Evolutionary conservation across 2,113 vertebrate species (phyloP), one percentile per base, ranked within the genome.

Genomic region (Perca flavescens): DNA sequence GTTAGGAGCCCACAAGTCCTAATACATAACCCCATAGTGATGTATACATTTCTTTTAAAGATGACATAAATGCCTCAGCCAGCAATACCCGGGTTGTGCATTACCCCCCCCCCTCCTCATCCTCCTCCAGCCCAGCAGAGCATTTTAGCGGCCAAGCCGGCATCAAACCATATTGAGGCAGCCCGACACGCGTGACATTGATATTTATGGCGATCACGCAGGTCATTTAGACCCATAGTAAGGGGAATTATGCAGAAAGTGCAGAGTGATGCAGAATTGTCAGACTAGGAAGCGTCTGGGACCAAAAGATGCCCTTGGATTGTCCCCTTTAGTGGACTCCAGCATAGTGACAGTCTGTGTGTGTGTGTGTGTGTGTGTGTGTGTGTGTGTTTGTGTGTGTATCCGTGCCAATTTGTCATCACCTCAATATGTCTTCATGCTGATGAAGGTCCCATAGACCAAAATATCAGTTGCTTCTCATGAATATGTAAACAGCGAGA

Each of bases 191-290:
- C 61, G 12, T 87, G 86, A 91, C 92, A 94, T 92, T 94, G 94
- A 95, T 92, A 94, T 94, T 94, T 90, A 92, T 86, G 84, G 81
- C 15, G 77, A 92, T 86, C 89, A 85, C 71, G 36, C 72, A 62
- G 87, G 89, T 94, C 93, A 89, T 89, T 90, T 87, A 67, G 76
- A 80, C 74, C 81, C 34, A 10, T 53, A 69, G 86, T 77, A 10
- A 53, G 53, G 88, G 90, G 91, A 92, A 88, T 93, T 92, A 91
- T 89, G 86, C 79, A 75, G 79, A 89, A 94, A 86, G 82, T 88
- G 90, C 89, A 62, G 65, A 84, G 77, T 63, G 82, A 79, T 80
- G 89, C 80, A 82, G 74, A 91, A 86, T 89, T 86, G 88, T 89
- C 86, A 78, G 81, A 86, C 82, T 50, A 49, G 25, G 50, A 49